These are phyloP conservation scores for Alosa sapidissima DNA, from an alignment of 2,797 vertebrate species.

Conservation along the genomic window DNA sequence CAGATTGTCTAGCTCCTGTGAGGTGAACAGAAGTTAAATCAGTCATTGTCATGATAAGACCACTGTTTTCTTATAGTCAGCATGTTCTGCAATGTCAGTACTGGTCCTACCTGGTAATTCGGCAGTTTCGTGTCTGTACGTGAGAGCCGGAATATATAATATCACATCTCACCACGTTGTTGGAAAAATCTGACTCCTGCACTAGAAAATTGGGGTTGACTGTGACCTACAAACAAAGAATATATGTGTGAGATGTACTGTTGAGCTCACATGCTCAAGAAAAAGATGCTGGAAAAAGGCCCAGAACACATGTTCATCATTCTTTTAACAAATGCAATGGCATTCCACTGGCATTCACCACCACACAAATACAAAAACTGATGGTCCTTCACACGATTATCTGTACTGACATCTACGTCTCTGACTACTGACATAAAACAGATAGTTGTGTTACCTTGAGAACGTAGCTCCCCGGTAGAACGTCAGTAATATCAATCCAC, in stretches of 20 bases:
- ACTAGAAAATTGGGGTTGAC: conserved; percentile 81
- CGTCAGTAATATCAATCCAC: conserved; percentile 88
- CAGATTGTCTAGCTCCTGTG: not conserved
- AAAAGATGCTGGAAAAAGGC: not conserved
- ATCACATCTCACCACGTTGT: conserved; percentile 81
- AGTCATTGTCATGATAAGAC: not conserved
- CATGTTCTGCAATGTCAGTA: conserved; percentile 7
- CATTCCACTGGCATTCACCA: not conserved
- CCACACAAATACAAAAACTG: not conserved
- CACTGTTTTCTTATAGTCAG: conserved; percentile 4
- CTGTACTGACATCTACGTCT: not conserved
- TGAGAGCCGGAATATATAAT: conserved; percentile 77
- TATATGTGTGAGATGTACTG: not conserved
- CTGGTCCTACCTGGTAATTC: conserved; percentile 65
- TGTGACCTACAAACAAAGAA: conserved; percentile 66
- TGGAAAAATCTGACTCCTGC: conserved; percentile 78
- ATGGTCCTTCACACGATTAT: not conserved
- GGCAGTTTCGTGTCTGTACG: conserved; percentile 78
- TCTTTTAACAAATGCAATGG: not conserved
- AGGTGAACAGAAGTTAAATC: not conserved
- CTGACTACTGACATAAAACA: not conserved
- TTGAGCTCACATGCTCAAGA: not conserved
- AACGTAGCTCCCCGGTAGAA: conserved; percentile 80
- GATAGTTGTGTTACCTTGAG: conserved; percentile 70
- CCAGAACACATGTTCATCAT: not conserved